These are phyloP conservation scores for Sardina pilchardus DNA, from an alignment of 2,113 vertebrate species.

Conservation along the genomic window DNA sequence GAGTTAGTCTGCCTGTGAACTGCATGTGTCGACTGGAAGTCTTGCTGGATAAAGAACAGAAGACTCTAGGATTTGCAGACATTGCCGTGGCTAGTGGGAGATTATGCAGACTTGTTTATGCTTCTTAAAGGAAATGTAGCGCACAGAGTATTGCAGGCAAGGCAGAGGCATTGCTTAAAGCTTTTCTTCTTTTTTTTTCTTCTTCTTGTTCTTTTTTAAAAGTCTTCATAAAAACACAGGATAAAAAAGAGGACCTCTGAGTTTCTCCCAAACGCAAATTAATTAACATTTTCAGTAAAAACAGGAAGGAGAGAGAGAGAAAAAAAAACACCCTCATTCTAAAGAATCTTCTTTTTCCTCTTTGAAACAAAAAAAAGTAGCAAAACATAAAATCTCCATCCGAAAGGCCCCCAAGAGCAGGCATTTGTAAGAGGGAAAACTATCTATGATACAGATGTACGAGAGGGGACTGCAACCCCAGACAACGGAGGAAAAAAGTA, in stretches of 20 bases:
- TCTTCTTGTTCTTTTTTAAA: slow-evolving; percentile 84
- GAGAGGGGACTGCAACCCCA: slow-evolving; percentile 80
- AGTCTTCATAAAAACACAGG: slow-evolving; percentile 95
- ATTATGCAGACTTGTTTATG: slow-evolving; percentile 54
- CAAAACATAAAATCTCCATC: slow-evolving; percentile 73
- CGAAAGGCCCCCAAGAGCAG: slow-evolving; percentile 77
- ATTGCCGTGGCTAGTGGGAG: slow-evolving; percentile 66
- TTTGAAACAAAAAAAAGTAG: slow-evolving; percentile 67
- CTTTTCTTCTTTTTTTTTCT: slow-evolving; percentile 83
- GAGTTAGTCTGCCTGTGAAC: slow-evolving; percentile 50
- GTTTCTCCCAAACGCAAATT: slow-evolving; percentile 76
- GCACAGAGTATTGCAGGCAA: slow-evolving; percentile 94
- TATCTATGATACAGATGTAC: slow-evolving; percentile 77
- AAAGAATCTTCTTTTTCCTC: slow-evolving; percentile 34
- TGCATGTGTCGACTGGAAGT: neutral
- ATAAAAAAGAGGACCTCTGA: slow-evolving; percentile 90
- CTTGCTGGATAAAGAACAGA: neutral
- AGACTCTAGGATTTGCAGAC: slow-evolving; percentile 60
- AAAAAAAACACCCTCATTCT: slow-evolving; percentile 44
- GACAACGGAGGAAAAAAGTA: slow-evolving; percentile 54
- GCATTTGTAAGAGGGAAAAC: slow-evolving; percentile 71
- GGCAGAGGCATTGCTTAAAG: slow-evolving; percentile 99
- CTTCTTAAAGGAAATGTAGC: slow-evolving; percentile 72
- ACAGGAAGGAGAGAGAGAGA: slow-evolving; percentile 68
- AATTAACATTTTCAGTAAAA: slow-evolving; percentile 76